Evolutionary conservation across 2,113 vertebrate species (phyloP).

Genomic region (Brienomyrus longianalis): DNA sequence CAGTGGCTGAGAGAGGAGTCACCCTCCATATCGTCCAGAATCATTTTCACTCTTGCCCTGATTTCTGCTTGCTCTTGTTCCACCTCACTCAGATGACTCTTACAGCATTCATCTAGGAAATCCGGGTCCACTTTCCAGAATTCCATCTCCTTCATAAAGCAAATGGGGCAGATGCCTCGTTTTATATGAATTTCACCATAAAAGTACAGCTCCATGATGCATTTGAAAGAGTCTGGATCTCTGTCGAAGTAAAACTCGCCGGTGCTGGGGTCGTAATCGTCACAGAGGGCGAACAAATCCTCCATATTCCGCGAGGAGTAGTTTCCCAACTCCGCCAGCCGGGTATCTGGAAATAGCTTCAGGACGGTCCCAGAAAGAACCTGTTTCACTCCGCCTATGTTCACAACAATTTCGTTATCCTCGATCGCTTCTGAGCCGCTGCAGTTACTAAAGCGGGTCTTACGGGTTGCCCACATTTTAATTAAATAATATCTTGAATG

Average conservation of each 20-base stretch:
- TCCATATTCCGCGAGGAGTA: slow-evolving; percentile 61
- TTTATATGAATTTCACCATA: slow-evolving; percentile 95
- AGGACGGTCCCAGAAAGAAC: slow-evolving; percentile 74
- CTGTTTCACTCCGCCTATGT: slow-evolving; percentile 87
- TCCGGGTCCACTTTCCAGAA: slow-evolving; percentile 89
- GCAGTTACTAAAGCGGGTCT: slow-evolving; percentile 62
- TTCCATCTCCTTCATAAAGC: slow-evolving; percentile 95
- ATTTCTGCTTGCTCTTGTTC: slow-evolving; percentile 90
- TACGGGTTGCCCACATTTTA: slow-evolving; percentile 64
- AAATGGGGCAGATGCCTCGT: slow-evolving; percentile 88
- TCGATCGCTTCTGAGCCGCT: slow-evolving; percentile 64
- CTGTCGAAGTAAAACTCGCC: slow-evolving; percentile 94
- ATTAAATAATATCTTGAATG: not conserved
- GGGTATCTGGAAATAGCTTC: slow-evolving; percentile 80
- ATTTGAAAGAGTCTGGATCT: slow-evolving; percentile 90
- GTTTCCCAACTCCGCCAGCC: slow-evolving; percentile 78
- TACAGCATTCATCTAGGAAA: slow-evolving; percentile 88
- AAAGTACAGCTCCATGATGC: slow-evolving; percentile 83
- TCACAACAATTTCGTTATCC: slow-evolving; percentile 78
- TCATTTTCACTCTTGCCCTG: slow-evolving; percentile 79
- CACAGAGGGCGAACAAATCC: slow-evolving; percentile 74
- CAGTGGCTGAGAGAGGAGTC: slow-evolving; percentile 68
- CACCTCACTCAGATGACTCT: slow-evolving; percentile 77
- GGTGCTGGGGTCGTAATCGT: slow-evolving; percentile 85
- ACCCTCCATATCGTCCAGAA: slow-evolving; percentile 80